Base-by-base conservation (phyloP, 2,888 invertebrate genomes). In the Cancer borealis region DNA sequence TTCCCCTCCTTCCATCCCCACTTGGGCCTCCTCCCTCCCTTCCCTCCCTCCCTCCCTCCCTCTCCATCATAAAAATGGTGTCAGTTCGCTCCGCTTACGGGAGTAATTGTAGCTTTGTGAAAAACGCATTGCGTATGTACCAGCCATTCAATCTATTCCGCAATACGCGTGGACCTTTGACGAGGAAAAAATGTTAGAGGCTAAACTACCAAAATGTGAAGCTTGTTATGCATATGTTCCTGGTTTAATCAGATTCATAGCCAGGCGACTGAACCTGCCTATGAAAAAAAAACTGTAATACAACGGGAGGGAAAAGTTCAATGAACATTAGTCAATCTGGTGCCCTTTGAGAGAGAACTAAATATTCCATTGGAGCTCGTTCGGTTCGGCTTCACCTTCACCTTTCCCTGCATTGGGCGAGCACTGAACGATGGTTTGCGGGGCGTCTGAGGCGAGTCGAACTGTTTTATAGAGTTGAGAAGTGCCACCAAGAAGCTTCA, bases 61-160 rank as follows among this genome's bases (percentile, higher is more conserved):
- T 88, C 45, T n/a, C n/a, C 45, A 3, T 47, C 88, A 46, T 88
- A 88, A 88, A 87, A 45, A 45, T 46, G 88, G 88, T 47, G 88
- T 88, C 88, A 88, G 88, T 88, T 88, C 46, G 88, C 88, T 47
- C 45, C 88, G 21, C 88, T 88, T 46, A 47, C n/a, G 46, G 88
- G 46, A 47, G 88, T 47, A 88, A 88, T 88, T 88, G 88, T 46
- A 46, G 47, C 88, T 88, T 88, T 88, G 88, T 88, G 88, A 88
- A 45, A 88, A 88, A 88, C 88, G 21, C 88, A 88, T 88, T 88
- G 47, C 88, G 88, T 88, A 88, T 88, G 88, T 88, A 88, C 47
- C 46, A 88, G 88, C 88, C 26, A 47, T 88, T 45, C 88, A 88
- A 88, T 88, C 26, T 88, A 88, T 45, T 88, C 88, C 46, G 47